phyloP scores from a whole-genome alignment of 2,797 vertebrate species.

The Cyprinodon diabolis region DNA sequence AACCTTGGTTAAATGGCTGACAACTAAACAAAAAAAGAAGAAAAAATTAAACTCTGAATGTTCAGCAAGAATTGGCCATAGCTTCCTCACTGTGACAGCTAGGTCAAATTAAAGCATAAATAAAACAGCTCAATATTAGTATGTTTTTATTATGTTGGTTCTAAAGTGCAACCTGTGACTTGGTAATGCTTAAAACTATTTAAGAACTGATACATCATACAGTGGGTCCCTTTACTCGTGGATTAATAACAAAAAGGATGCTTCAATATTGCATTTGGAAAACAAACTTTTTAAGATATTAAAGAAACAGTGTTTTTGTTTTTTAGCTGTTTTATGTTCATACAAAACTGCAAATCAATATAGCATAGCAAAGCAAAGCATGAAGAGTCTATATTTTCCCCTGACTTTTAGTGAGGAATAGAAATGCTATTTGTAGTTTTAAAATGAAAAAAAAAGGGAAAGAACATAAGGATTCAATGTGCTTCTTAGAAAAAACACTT shows the following conservation, averaged over 20 bases:
- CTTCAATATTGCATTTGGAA: conserved; percentile 1
- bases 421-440: background rate
- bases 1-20: background rate
- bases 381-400: no score
- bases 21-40: background rate
- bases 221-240: background rate
- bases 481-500: no score
- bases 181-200: background rate
- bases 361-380: background rate
- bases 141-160: background rate
- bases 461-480: background rate
- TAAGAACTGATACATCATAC: background rate
- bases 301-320: background rate
- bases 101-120: background rate
- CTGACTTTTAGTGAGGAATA: background rate
- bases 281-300: background rate
- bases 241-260: background rate
- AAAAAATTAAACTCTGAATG: no score
- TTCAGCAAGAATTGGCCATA: background rate
- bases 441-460: background rate
- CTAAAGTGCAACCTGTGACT: background rate
- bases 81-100: background rate
- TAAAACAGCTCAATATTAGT: background rate
- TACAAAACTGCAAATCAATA: background rate
- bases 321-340: background rate